These are phyloP conservation scores for Allacma fusca DNA, from an alignment of 2,888 invertebrate species.

Conservation along the genomic window DNA sequence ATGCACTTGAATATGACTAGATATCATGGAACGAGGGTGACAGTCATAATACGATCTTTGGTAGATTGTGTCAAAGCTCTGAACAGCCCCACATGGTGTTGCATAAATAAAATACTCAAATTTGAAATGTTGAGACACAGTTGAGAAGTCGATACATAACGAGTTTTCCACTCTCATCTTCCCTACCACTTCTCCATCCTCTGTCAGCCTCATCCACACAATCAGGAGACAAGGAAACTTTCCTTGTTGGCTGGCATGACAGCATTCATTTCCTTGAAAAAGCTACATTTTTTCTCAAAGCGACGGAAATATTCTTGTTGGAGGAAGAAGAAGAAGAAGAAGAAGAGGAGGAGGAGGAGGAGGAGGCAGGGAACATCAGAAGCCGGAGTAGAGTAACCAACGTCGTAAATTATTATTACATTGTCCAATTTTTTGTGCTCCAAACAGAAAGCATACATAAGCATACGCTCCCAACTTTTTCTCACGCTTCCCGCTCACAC, in stretches of 20 bases:
- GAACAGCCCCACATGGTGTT: constrained; percentile 31
- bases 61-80: constrained; percentile 34
- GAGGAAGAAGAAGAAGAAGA: background rate
- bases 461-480: background rate
- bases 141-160: constrained; percentile 20
- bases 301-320: constrained; percentile 14
- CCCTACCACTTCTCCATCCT: background rate
- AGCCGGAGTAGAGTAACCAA: background rate
- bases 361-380: background rate
- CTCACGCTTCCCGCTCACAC: too few species aligned
- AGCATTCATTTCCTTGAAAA: constrained; percentile 35
- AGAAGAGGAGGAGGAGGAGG: background rate
- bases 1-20: constrained; percentile 20
- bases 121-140: constrained; percentile 25
- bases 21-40: constrained; percentile 22
- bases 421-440: constrained; percentile 9
- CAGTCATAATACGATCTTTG: constrained; percentile 34
- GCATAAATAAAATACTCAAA: constrained; percentile 30
- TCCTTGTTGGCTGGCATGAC: constrained; percentile 9
- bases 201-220: constrained; percentile 6
- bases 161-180: constrained; percentile 1
- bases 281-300: constrained; percentile 9
- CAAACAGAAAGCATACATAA: constrained; percentile 6
- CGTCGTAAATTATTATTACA: constrained; percentile 22
- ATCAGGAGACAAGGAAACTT: constrained; percentile 19